These are phyloP conservation scores for Ramphastos sulfuratus DNA, from an alignment of 2,113 vertebrate species.

Conservation along the genomic window DNA sequence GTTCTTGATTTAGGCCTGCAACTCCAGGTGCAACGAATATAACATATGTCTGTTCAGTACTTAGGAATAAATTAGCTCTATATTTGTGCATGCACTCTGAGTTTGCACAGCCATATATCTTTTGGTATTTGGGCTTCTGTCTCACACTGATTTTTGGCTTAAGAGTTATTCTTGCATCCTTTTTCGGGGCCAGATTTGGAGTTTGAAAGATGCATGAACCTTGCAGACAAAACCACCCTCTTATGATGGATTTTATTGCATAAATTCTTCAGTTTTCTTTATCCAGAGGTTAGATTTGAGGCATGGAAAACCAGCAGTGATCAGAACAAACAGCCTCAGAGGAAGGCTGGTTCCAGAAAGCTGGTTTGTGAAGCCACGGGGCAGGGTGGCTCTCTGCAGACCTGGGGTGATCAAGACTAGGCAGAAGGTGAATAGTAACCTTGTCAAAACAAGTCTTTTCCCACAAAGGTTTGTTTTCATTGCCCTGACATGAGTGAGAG, in stretches of 20 bases:
- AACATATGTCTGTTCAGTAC: neutral
- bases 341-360: neutral
- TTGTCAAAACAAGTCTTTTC: neutral
- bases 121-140: neutral
- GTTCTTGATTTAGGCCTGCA: neutral
- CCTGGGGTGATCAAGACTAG: neutral
- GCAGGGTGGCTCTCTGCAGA: neutral
- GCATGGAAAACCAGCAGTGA: neutral
- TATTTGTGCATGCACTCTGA: neutral
- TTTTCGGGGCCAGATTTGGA: neutral
- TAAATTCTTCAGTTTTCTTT: neutral
- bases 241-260: neutral
- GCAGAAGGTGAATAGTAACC: neutral
- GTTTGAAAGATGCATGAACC: neutral
- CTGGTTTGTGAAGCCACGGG: neutral
- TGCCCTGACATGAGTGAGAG: neutral
- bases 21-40: neutral
- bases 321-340: neutral
- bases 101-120: neutral
- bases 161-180: neutral
- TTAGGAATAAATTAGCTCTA: neutral
- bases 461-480: neutral
- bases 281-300: neutral
- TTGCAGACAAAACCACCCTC: neutral
- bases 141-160: neutral